phyloP scores from a whole-genome alignment of 2,888 invertebrate genomes.

The Eristalis arbustorum region DNA sequence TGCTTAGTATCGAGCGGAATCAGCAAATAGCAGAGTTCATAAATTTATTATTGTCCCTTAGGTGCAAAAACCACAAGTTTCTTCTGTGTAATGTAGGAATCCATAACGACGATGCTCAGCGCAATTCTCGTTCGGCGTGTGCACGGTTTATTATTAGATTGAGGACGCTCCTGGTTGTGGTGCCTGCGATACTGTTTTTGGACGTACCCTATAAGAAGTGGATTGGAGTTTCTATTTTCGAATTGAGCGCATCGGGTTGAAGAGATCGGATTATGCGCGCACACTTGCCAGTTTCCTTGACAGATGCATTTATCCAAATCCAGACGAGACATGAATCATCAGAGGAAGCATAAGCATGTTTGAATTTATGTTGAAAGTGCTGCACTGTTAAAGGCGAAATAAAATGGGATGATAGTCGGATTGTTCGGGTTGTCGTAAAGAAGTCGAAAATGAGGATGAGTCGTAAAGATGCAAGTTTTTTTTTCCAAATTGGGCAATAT shows the following conservation, averaged over 20 bases:
- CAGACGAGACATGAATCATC: slow-evolving; percentile 43
- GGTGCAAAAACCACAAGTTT: slow-evolving; percentile 13
- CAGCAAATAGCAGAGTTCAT: slow-evolving; percentile 18
- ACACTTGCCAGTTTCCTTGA: slow-evolving; percentile 14
- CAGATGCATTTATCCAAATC: slow-evolving; percentile 20
- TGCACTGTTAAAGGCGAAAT: background rate
- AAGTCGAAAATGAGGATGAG: no score
- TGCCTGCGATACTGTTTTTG: slow-evolving; percentile 39
- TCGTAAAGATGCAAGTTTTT: background rate
- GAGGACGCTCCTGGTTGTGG: slow-evolving; percentile 20
- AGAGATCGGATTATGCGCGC: slow-evolving; percentile 17
- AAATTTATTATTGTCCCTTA: slow-evolving; percentile 13
- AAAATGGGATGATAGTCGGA: background rate
- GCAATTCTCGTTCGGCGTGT: slow-evolving; percentile 2
- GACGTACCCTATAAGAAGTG: background rate
- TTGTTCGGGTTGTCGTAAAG: background rate
- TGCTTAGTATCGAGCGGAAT: background rate
- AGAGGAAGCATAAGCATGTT: background rate
- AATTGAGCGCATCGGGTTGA: slow-evolving; percentile 53
- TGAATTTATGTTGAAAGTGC: background rate
- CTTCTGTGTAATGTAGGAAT: background rate
- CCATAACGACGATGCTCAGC: slow-evolving; percentile 32
- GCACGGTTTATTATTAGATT: slow-evolving; percentile 35
- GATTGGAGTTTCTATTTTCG: slow-evolving; percentile 47
- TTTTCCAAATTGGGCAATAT: background rate